Evolutionary conservation across 1,140 invertebrate genomes (phyloP).

Genomic region (Geopemphigus sp.): DNA sequence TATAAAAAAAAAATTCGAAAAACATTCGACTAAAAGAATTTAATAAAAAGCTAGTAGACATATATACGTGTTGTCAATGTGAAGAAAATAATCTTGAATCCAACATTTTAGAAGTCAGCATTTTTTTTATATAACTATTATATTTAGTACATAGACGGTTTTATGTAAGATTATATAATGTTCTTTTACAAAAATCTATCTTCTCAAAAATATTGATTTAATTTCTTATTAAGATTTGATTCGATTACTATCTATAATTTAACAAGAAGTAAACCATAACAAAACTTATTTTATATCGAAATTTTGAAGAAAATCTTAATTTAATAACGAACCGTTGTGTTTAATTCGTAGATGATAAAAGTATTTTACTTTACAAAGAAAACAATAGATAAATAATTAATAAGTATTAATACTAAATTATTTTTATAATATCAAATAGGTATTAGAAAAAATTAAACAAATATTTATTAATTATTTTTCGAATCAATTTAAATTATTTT

Average conservation of each 20-base stretch:
- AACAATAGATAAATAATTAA: too few species aligned
- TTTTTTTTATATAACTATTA: constrained; percentile 20
- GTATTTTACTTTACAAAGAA: not conserved
- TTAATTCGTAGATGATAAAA: not conserved
- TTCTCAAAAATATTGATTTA: not conserved
- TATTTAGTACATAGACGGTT: not conserved
- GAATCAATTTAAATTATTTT: too few species aligned
- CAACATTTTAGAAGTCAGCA: not conserved
- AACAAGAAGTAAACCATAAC: not conserved
- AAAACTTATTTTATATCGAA: not conserved
- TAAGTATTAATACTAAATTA: too few species aligned
- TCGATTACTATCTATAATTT: not conserved
- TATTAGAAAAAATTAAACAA: too few species aligned
- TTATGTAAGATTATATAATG: constrained; percentile 11
- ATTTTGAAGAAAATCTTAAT: not conserved
- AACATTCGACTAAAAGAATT: constrained; percentile 4
- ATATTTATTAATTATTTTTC: too few species aligned
- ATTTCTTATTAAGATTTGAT: not conserved
- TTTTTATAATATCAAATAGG: too few species aligned
- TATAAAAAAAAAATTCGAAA: constrained; percentile 14
- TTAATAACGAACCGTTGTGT: not conserved
- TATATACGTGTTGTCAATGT: not conserved
- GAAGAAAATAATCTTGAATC: constrained; percentile 1
- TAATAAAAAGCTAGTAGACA: constrained; percentile 5
- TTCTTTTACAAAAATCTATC: not conserved